A percentile compares a stretch with the other conserved stretches of the same genome.
phyloP scores from a whole-genome alignment of 2,797 vertebrate genomes.

The Gallirallus australis region DNA sequence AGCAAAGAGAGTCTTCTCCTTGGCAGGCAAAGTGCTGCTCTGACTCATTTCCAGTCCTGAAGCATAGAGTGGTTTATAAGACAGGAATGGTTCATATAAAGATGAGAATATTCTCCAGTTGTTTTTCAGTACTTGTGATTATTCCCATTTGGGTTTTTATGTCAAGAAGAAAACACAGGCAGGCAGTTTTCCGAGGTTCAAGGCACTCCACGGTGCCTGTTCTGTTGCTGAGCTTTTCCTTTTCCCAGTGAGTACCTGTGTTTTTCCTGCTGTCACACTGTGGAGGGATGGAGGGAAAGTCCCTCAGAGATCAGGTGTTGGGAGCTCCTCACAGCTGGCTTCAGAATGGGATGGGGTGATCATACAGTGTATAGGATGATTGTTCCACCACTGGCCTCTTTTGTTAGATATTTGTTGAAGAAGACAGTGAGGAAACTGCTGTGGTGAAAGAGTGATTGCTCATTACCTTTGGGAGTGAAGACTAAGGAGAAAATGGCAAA shows the following conservation, averaged over 20 bases:
- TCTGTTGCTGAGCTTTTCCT: neutral
- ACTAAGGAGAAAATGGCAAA: conserved; percentile 84
- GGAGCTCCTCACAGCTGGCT: neutral
- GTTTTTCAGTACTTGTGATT: neutral
- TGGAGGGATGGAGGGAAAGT: neutral
- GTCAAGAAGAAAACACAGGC: neutral
- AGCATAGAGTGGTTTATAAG: neutral
- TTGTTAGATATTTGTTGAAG: neutral
- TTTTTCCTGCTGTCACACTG: neutral
- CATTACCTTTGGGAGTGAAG: conserved; percentile 80
- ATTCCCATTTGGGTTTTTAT: neutral
- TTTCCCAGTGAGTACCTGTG: neutral
- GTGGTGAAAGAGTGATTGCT: accelerated
- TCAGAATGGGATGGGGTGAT: neutral
- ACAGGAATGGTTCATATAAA: neutral
- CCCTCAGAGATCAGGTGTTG: neutral
- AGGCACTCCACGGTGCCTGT: neutral
- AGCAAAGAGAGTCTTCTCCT: neutral
- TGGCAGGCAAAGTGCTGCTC: neutral
- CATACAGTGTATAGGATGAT: neutral
- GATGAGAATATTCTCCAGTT: neutral
- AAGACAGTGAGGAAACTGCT: neutral
- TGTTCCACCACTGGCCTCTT: neutral
- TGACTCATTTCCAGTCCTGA: conserved; percentile 7
- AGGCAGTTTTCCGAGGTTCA: neutral